These are phyloP conservation scores for Percopsis transmontana DNA, from an alignment of 2,113 vertebrate species.

Conservation along the genomic window DNA sequence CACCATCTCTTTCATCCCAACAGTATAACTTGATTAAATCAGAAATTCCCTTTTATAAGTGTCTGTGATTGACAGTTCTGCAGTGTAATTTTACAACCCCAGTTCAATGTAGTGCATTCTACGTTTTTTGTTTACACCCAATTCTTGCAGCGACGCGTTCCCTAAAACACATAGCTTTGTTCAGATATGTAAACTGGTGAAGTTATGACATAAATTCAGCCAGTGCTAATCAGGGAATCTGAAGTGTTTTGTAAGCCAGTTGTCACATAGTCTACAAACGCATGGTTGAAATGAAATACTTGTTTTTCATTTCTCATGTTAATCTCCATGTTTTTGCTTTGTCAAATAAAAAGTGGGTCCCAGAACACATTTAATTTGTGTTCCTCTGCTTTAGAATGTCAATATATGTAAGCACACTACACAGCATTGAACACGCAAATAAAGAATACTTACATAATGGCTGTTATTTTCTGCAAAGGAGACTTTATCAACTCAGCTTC, in stretches of 20 bases:
- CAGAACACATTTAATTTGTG: conserved; percentile 24
- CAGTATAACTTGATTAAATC: conserved; percentile 7
- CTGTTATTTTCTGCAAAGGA: conserved; percentile 7
- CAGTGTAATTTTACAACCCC: neutral
- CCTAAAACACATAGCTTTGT: neutral
- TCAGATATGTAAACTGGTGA: conserved; percentile 1
- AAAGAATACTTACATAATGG: conserved; percentile 8
- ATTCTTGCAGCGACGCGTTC: neutral
- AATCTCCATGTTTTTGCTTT: conserved; percentile 6
- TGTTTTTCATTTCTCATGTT: conserved; percentile 5
- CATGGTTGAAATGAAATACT: neutral
- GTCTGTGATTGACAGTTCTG: neutral
- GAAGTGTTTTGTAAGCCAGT: conserved; percentile 24
- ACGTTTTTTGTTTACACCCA: no score
- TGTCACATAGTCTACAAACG: neutral
- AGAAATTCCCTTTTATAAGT: neutral
- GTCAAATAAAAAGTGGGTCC: conserved; percentile 22
- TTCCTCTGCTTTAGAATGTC: conserved; percentile 56
- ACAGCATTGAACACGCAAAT: conserved; percentile 6
- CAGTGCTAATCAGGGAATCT: conserved; percentile 30
- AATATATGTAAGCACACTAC: conserved; percentile 21
- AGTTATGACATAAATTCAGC: neutral
- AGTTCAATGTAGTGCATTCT: no score
- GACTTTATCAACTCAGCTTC: no score
- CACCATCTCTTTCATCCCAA: neutral